Conservation (phyloP, 2,113 vertebrate genomes). For the Kryptolebias marmoratus region DNA sequence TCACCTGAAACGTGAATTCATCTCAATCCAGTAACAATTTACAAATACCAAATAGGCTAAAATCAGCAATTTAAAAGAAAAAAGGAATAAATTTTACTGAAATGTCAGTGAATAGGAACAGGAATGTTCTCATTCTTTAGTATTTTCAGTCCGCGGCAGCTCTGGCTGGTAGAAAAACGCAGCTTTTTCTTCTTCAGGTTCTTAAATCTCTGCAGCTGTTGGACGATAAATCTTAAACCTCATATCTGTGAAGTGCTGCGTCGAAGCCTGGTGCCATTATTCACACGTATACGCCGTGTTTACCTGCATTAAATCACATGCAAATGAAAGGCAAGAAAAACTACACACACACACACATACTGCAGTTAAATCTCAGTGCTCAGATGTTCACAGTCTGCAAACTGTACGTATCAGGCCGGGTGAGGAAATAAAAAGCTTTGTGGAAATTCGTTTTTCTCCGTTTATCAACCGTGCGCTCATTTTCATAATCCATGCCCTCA, state of each 20-base stretch:
- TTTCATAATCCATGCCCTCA: no score
- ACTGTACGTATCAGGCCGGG: neutral
- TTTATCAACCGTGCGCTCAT: no score
- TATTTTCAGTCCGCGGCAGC: neutral
- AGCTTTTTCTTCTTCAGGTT: neutral
- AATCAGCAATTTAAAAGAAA: neutral
- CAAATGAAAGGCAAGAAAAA: neutral
- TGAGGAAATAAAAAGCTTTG: neutral
- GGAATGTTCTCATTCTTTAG: neutral
- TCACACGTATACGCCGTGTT: accelerated
- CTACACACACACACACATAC: neutral
- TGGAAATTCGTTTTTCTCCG: neutral
- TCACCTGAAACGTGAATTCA: neutral
- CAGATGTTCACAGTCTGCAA: neutral
- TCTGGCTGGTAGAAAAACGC: neutral
- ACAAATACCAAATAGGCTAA: neutral
- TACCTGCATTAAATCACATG: conserved; percentile 1
- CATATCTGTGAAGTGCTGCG: neutral
- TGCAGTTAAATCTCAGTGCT: neutral
- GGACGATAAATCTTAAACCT: neutral
- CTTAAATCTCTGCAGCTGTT: neutral
- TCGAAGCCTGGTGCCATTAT: accelerated
- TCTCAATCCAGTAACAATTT: accelerated
- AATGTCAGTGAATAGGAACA: no score
- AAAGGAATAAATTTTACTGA: no score